Base-by-base conservation (phyloP, 2,888 invertebrate genomes). In the Formica aserva region DNA sequence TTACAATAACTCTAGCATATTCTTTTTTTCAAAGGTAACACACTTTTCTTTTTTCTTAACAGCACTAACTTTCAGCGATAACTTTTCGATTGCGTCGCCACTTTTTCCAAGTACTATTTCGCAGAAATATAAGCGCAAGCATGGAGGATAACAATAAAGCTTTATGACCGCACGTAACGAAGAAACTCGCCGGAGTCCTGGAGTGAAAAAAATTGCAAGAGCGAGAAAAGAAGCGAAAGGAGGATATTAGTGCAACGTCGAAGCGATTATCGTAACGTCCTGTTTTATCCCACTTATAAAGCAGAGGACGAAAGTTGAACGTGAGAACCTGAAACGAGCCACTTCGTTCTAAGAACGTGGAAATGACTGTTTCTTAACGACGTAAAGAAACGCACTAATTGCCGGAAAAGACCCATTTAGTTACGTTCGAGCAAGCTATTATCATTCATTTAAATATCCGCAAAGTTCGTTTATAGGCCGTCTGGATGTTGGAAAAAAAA, bases 301-400 rank as follows among this genome's bases (percentile, higher is more conserved):
- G 18, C 32, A 13, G 45, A 60, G 18, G 8, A 67, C 66, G 18
- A 65, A 52, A 66, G 66, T 72, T 65, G 52, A 52, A 84, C 76
- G 60, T 18, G 18, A 41, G 29, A 69, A 45, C n/a, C 48, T 65
- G 66, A 72, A 85, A 85, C 52, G 82, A 83, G 82, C 66, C 82
- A 78, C 77, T 77, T 66, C 41, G 57, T 45, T 81, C 60, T 55
- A 77, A 67, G 29, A 55, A 41, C n/a, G 67, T 55, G 41, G 32
- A 78, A 78, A 78, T 60, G 55, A 71, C 60, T 32, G 38, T 22
- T 78, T 60, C 41, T 71, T 71, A 71, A 26, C 18, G 45, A 15
- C 38, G 32, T 18, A 60, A 78, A 71, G 71, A 78, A 78, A 78
- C 57, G 60, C 60, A 60, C 78, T 71, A 71, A 71, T 80, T 71